Base-by-base conservation (phyloP, 2,888 invertebrate genomes). In the Apodemia zela region DNA sequence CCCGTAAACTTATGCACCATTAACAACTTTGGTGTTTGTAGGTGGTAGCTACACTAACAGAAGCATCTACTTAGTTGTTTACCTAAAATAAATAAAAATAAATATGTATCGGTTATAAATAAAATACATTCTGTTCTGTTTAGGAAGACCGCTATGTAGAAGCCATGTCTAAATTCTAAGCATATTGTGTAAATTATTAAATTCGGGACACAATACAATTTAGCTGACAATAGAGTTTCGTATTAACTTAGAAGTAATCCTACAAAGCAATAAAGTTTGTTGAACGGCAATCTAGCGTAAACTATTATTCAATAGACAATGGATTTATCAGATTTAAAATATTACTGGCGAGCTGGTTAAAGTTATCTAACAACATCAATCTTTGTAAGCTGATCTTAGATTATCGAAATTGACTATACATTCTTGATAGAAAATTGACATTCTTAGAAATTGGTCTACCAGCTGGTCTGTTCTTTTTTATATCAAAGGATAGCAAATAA, bases 231-330 rank as follows among this genome's bases (percentile, higher is more conserved):
- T 17, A 45, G 17, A n/a, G n/a, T n/a, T 45, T 45, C n/a, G 45
- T 45, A 45, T 45, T 45, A 45, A 45, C 45, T 45, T 17, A 45
- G 45, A 45, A n/a, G 45, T 45, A 45, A 45, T 45, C 45, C 45
- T 15, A 45, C 17, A 45, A 45, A 45, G 45, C 45, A 45, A 45
- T 45, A 45, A 45, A 45, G 45, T 45, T 45, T 45, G 45, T 7
- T 45, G n/a, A 45, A 45, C 45, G 45, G 45, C 17, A 17, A 45
- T 17, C 17, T 45, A 17, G 1, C 17, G 45, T n/a, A 45, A 45
- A 45, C 45, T 45, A 45, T 45, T n/a, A n/a, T 45, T 45, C n/a
- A 17, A 45, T 7, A 17, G 45, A 8, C 45, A 45, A 45, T 17
- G n/a, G 45, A 45, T 45, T 45, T 45, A 45, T 45, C 45, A 45